These are phyloP conservation scores for Halictus rubicundus DNA, from an alignment of 1,140 invertebrate genomes.

Conservation along the genomic window DNA sequence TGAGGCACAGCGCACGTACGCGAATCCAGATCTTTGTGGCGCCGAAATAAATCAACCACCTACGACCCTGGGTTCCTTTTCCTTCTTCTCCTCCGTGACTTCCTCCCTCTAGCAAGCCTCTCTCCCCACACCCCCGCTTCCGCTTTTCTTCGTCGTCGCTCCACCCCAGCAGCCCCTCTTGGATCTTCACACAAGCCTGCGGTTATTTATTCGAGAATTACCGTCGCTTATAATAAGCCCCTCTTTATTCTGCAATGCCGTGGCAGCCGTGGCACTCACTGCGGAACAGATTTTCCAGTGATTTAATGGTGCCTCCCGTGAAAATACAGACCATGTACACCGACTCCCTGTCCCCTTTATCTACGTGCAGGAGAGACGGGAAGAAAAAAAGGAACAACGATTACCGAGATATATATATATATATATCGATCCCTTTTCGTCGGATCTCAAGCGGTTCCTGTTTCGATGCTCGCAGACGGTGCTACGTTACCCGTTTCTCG, in stretches of 20 bases:
- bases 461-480: constrained; percentile 7
- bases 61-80: constrained; percentile 66
- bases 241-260: constrained; percentile 78
- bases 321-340: constrained; percentile 65
- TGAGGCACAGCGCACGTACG: constrained; percentile 79
- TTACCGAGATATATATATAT: constrained; percentile 42
- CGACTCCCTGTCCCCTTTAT: constrained; percentile 35
- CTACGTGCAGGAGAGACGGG: neutral
- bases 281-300: constrained; percentile 79
- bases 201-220: constrained; percentile 81
- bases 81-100: constrained; percentile 51
- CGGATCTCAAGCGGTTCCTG: constrained; percentile 7
- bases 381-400: constrained; percentile 35
- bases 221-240: constrained; percentile 81
- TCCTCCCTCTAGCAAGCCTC: constrained; percentile 44
- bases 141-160: neutral
- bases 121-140: constrained; percentile 31
- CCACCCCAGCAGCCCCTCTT: constrained; percentile 43
- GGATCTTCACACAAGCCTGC: constrained; percentile 67
- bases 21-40: constrained; percentile 78
- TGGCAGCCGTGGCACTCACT: constrained; percentile 66
- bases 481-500: neutral
- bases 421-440: constrained; percentile 30
- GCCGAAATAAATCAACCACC: constrained; percentile 80
- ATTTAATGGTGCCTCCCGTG: constrained; percentile 78